Conservation (phyloP, 2,113 vertebrate species). For the Mystacornis crossleyi region DNA sequence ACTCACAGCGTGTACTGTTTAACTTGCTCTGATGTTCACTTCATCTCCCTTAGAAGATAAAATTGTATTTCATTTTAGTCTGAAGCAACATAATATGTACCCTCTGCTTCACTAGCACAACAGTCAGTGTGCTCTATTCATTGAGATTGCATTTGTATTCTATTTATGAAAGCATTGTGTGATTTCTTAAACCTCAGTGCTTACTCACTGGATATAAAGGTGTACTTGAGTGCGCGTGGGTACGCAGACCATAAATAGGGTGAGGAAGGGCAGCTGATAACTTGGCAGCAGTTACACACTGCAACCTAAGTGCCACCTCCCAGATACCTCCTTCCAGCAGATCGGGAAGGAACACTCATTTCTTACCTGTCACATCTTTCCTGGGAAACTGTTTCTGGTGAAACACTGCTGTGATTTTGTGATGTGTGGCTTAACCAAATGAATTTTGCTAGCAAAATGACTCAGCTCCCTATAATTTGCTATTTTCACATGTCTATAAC, state of each 20-base stretch:
- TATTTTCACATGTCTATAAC: background rate
- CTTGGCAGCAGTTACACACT: background rate
- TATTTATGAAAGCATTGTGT: background rate
- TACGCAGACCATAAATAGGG: background rate
- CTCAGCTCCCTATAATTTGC: background rate
- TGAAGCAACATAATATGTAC: background rate
- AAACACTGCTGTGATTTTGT: background rate
- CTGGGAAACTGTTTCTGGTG: background rate
- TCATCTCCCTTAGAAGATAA: background rate
- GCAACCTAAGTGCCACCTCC: background rate
- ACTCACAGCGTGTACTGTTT: background rate
- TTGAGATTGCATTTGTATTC: background rate
- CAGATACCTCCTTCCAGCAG: background rate
- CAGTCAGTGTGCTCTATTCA: background rate
- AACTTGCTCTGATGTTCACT: conserved; percentile 29
- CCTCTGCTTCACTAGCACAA: background rate
- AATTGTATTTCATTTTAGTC: background rate
- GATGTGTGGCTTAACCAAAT: background rate
- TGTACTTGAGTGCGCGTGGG: background rate
- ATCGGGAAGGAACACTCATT: background rate
- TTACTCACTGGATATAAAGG: background rate
- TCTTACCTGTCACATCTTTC: background rate
- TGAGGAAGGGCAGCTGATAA: background rate
- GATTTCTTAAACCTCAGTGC: background rate
- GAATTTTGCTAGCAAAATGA: background rate